A percentile compares a stretch with the other conserved stretches of the same genome.
Conservation (phyloP, 1,140 invertebrate species). For the Cephus cinctus region DNA sequence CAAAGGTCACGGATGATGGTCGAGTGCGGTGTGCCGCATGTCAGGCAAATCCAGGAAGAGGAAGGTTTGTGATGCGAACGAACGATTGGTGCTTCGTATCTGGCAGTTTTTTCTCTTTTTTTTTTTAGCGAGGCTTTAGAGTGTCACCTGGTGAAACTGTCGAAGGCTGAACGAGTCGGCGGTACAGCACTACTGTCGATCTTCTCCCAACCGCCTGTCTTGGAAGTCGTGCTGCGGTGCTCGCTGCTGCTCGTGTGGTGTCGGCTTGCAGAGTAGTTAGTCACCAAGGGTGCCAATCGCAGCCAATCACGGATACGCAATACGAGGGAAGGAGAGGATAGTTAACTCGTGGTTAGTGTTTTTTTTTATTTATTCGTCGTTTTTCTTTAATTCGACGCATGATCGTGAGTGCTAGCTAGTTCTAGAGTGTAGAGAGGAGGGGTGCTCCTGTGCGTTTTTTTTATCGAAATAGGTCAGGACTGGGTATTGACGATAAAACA, state of each 20-base stretch:
- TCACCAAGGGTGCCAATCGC: conserved; percentile 22
- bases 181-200: conserved; percentile 40
- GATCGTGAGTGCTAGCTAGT: no score
- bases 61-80: no score
- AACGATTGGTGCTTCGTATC: no score
- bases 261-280: conserved; percentile 44
- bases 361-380: no score
- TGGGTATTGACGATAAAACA: no score
- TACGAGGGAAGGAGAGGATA: background rate
- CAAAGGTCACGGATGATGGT: no score
- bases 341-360: background rate
- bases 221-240: conserved; percentile 52
- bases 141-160: conserved; percentile 55
- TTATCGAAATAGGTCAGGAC: no score
- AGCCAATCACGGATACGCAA: background rate
- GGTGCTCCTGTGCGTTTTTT: no score
- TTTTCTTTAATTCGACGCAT: no score
- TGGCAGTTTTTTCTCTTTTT: conserved; percentile 16
- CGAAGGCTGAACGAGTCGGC: conserved; percentile 49
- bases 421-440: no score
- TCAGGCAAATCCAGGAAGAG: no score
- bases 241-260: conserved; percentile 53
- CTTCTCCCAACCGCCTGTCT: conserved; percentile 50
- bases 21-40: no score
- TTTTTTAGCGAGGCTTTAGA: conserved; percentile 16